These are phyloP conservation scores for Aphidoletes aphidimyza DNA, from an alignment of 2,888 invertebrate genomes.

Conservation along the genomic window DNA sequence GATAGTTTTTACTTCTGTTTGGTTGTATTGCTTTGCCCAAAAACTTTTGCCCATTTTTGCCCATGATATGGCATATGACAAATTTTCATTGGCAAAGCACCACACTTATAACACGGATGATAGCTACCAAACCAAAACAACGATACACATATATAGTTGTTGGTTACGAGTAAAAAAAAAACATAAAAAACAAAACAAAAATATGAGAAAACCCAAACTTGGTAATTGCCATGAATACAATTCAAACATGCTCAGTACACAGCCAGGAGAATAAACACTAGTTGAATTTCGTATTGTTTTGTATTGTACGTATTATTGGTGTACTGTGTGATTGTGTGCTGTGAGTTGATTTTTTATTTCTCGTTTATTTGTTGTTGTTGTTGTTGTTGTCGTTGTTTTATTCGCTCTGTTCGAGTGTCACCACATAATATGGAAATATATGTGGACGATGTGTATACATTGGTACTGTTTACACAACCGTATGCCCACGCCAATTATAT, in stretches of 20 bases:
- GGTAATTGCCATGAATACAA: slow-evolving; percentile 1
- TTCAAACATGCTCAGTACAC: not conserved
- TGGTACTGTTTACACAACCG: slow-evolving; percentile 6
- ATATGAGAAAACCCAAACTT: not conserved
- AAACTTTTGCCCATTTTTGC: not conserved
- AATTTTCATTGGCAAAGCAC: not conserved
- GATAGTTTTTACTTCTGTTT: not conserved
- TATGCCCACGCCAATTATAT: slow-evolving; percentile 31
- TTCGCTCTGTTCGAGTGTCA: not conserved
- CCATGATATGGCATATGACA: not conserved
- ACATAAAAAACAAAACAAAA: not conserved
- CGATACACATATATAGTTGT: not conserved
- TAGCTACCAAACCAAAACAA: not conserved
- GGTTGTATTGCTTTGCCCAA: not conserved
- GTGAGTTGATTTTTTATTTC: too few species aligned
- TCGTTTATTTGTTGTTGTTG: too few species aligned
- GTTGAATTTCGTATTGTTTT: not conserved
- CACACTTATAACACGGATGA: not conserved
- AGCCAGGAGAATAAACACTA: not conserved
- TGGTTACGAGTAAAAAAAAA: not conserved
- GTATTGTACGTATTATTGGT: not conserved
- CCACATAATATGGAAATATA: not conserved
- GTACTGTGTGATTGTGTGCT: too few species aligned
- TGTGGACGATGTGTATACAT: not conserved
- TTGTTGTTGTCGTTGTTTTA: not conserved